These are phyloP conservation scores for Folsomia candida DNA, from an alignment of 2,888 invertebrate genomes.

Conservation along the genomic window DNA sequence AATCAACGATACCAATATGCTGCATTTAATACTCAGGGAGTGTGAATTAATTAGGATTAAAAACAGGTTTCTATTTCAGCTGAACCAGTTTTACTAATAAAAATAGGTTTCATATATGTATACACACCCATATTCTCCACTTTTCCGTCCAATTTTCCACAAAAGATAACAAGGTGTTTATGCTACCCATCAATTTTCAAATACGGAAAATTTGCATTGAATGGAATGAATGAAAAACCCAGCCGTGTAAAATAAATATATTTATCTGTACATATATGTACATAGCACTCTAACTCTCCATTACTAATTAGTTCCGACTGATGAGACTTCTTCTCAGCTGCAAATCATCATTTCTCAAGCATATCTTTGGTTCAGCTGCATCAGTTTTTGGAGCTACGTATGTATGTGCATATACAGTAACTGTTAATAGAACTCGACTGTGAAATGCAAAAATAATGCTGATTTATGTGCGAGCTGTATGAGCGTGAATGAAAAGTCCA, in stretches of 20 bases:
- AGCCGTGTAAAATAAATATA: neutral
- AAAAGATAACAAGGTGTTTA: neutral
- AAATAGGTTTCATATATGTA: neutral
- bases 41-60: constrained; percentile 51
- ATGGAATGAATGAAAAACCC: neutral
- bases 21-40: constrained; percentile 35
- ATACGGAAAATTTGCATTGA: neutral
- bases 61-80: constrained; percentile 45
- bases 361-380: no score
- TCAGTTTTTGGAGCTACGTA: neutral
- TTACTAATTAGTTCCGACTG: constrained; percentile 6
- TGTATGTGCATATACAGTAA: neutral
- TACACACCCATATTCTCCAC: neutral
- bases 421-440: neutral
- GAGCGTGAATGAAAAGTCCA: neutral
- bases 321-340: no score
- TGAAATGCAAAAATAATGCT: no score
- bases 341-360: no score
- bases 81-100: constrained; percentile 45
- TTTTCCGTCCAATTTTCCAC: neutral
- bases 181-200: neutral
- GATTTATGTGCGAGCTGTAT: neutral
- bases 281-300: neutral
- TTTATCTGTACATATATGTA: no score
- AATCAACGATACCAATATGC: neutral